Evolutionary conservation across 2,888 invertebrate genomes (phyloP), one percentile per base, ranked within the genome.

Genomic region (Hanleya hanleyi): DNA sequence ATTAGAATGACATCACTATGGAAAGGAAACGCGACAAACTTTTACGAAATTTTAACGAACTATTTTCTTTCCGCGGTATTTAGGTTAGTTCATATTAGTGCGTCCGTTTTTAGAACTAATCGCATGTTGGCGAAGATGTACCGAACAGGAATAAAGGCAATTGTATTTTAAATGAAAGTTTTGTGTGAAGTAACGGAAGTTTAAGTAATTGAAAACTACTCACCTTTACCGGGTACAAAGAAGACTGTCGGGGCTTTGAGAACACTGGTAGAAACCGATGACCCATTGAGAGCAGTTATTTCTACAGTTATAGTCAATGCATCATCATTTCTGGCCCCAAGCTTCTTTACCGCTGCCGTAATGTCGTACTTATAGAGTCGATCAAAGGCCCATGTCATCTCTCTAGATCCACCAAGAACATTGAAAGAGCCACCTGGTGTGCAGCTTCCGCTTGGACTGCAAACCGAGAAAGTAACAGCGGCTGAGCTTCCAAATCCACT

Each of bases 381-480:
- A 47, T 80, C 77, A 65, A 78, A 80, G 38, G 66, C 70, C 80
- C 80, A 80, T 0, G 80, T 77, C 77, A 75, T 78, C 50, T 80
- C 80, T 26, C 29, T 50, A 6, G 74, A 61, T 15, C 80, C 80
- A 9, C 80, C 80, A 64, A 80, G 67, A n/a, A 80, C 49, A 32
- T 71, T 70, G 68, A 78, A 80, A 67, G 73, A 61, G 1, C 80
- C 76, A 18, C 72, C 80, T n/a, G 38, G 29, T 26, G 69, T 36
- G 47, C 80, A 80, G 1, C 49, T 65, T 35, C 66, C 70, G n/a
- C 37, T n/a, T 12, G 50, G 51, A 15, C 51, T 61, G 33, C 78
- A 78, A 1, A 78, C 67, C 9, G 26, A 9, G 36, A 64, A 64
- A 32, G 15, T 37, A 18, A 64, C 64, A 22, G n/a, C 18, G 3